phyloP scores from a whole-genome alignment of 2,797 vertebrate genomes.

The Chrysolophus pictus region DNA sequence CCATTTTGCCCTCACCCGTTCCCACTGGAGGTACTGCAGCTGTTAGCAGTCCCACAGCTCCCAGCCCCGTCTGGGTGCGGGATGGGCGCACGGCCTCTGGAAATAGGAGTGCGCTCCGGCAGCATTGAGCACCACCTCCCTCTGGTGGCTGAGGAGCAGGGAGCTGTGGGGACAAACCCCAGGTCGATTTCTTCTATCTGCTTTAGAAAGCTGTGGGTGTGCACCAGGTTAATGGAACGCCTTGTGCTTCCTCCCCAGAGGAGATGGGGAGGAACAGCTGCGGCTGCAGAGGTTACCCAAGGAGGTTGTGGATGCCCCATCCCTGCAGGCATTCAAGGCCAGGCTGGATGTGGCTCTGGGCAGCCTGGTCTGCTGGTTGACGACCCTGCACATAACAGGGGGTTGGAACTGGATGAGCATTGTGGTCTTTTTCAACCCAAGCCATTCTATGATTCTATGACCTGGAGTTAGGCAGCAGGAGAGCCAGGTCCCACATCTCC shows the following conservation, averaged over 20 bases:
- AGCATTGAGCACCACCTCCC: slow-evolving; percentile 44
- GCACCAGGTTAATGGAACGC: background rate
- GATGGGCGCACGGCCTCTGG: accelerated
- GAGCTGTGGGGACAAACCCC: background rate
- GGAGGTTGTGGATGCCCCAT: no score
- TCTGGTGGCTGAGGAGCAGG: slow-evolving; percentile 40
- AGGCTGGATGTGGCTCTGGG: no score
- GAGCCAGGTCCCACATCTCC: background rate
- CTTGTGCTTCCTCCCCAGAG: accelerated
- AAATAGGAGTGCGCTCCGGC: accelerated
- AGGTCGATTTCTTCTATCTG: accelerated
- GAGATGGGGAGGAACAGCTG: background rate
- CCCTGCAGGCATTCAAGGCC: no score
- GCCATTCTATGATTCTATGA: no score
- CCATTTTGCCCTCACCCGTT: background rate
- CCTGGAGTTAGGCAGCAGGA: background rate
- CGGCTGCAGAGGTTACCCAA: no score
- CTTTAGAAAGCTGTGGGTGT: background rate
- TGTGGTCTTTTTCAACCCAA: no score
- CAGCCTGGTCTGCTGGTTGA: no score
- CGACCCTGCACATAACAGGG: no score
- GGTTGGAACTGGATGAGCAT: no score
- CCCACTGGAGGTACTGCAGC: background rate
- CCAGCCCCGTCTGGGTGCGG: accelerated
- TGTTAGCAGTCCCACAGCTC: background rate